phyloP scores from a whole-genome alignment of 2,888 invertebrate species.

The Acanthoscelides obtectus region DNA sequence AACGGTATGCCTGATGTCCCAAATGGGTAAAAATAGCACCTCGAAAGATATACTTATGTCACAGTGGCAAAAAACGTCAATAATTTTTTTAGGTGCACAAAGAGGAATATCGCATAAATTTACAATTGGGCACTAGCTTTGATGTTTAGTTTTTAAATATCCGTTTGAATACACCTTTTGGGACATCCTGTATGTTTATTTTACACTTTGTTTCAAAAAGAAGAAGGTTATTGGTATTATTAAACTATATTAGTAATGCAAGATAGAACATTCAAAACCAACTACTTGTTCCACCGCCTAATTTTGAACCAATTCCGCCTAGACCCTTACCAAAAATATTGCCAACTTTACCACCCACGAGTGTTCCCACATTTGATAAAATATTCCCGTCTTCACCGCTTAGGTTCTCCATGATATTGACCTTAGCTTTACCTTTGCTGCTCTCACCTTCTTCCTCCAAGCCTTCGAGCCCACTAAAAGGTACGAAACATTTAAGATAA shows the following conservation, averaged over 20 bases:
- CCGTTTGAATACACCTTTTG: not conserved
- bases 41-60: not conserved
- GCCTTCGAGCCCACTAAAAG: constrained; percentile 38
- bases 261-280: constrained; percentile 62
- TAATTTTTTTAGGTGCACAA: too few relatives aligned
- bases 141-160: too few relatives aligned
- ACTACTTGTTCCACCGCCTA: constrained; percentile 78
- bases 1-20: not conserved
- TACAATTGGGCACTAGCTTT: too few relatives aligned
- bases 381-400: constrained; percentile 69
- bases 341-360: constrained; percentile 83
- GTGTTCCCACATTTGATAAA: constrained; percentile 75
- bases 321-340: constrained; percentile 88
- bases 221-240: not conserved
- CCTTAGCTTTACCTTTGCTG: constrained; percentile 55
- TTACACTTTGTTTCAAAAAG: not conserved
- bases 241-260: not conserved
- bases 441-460: constrained; percentile 56
- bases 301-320: constrained; percentile 83
- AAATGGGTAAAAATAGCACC: too few relatives aligned
- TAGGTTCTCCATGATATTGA: constrained; percentile 57
- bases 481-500: not conserved
- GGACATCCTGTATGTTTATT: not conserved
- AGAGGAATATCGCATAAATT: too few relatives aligned
- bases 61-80: too few relatives aligned